These are phyloP conservation scores for Chamaea fasciata DNA, from an alignment of 2,113 vertebrate genomes.

Conservation along the genomic window DNA sequence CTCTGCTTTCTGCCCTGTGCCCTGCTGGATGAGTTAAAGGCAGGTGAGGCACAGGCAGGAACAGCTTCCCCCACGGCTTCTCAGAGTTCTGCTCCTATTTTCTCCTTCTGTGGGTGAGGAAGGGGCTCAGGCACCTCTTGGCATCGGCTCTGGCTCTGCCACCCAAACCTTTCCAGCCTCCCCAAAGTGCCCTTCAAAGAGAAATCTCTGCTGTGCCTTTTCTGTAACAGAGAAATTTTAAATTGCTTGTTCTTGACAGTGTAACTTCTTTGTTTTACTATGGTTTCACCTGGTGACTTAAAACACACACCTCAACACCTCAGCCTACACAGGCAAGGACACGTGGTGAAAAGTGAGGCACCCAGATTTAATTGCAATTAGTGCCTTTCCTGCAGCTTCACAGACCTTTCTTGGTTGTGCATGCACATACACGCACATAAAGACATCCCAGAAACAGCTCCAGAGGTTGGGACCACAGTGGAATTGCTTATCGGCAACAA, in stretches of 20 bases:
- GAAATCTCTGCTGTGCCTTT: background rate
- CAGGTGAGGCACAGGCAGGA: background rate
- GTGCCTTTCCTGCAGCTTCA: background rate
- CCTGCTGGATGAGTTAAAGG: background rate
- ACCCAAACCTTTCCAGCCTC: background rate
- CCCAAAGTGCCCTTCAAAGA: background rate
- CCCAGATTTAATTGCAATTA: background rate
- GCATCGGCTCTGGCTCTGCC: background rate
- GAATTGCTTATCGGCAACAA: background rate
- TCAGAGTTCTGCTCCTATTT: background rate
- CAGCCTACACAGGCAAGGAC: background rate
- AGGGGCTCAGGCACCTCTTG: background rate
- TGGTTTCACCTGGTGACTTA: fast-evolving
- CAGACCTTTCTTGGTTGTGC: background rate
- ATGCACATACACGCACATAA: too few species aligned
- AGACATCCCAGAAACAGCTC: background rate
- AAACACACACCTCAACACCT: background rate
- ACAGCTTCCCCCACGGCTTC: background rate
- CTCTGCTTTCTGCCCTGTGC: background rate
- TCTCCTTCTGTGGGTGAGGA: background rate
- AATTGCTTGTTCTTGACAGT: background rate
- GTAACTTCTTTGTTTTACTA: fast-evolving
- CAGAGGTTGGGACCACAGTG: background rate
- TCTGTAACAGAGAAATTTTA: background rate
- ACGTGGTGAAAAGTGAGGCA: background rate